Conservation (phyloP, 2,888 invertebrate species). For the Phyllotreta striolata region DNA sequence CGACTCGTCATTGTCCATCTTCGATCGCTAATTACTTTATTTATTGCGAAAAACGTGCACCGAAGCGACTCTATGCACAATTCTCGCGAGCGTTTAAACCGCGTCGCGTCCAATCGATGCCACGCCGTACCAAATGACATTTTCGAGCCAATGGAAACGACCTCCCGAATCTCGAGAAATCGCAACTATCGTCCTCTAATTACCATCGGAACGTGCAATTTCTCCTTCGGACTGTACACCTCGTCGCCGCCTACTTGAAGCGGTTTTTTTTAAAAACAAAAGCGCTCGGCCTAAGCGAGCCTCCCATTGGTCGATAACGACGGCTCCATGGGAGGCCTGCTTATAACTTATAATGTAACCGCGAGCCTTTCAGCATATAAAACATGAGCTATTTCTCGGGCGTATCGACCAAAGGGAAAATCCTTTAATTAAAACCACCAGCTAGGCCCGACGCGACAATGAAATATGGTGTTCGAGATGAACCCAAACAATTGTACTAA, state of each 20-base stretch:
- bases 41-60: too few species aligned
- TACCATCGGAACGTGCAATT: constrained; percentile 32
- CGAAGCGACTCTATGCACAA: neutral
- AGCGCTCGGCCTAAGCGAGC: constrained; percentile 46
- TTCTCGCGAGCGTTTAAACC: constrained; percentile 2
- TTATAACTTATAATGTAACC: constrained; percentile 49
- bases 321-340: constrained; percentile 54
- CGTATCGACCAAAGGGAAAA: constrained; percentile 1
- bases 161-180: constrained; percentile 14
- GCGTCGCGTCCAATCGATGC: constrained; percentile 5
- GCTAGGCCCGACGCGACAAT: constrained; percentile 1
- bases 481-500: too few species aligned
- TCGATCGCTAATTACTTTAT: too few species aligned
- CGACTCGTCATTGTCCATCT: too few species aligned
- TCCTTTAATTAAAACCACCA: constrained; percentile 10
- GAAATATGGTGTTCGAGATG: neutral
- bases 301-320: constrained; percentile 50
- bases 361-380: constrained; percentile 45
- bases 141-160: constrained; percentile 11
- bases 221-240: constrained; percentile 43
- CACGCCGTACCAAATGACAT: constrained; percentile 11
- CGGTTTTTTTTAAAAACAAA: constrained; percentile 55
- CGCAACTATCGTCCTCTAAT: constrained; percentile 33
- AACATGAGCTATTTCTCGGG: constrained; percentile 28
- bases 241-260: constrained; percentile 54